Evolutionary conservation across 2,797 vertebrate genomes (phyloP), one percentile per base, ranked within the genome.

Genomic region (Lerista edwardsae): DNA sequence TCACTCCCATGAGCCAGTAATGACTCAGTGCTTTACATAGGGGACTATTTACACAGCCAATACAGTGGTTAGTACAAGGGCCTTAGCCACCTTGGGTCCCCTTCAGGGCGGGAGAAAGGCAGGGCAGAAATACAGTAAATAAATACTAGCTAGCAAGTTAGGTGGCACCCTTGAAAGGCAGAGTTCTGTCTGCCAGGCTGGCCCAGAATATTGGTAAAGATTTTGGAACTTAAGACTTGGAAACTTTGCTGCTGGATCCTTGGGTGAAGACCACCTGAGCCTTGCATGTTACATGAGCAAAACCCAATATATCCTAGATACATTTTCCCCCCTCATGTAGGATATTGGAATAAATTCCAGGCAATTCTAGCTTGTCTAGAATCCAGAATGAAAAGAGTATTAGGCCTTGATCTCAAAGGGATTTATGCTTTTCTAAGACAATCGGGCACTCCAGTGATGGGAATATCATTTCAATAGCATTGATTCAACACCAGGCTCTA

Each of bases 361-460:
- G 25, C 51, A 39, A 11, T 47, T 73, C 79, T 1, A 74, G 73
- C 82, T 87, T 1, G 8, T 91, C 82, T 84, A 23, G 23, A 61
- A 61, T 6, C 21, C 23, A 23, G n/a, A 34, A 82, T 75, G 3
- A 73, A 69, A 82, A 80, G n/a, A 76, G 80, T 65, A 36, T 88
- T 79, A 83, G 8, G 84, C 11, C 23, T 77, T 87, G 83, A 79
- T 67, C 80, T 69, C 25, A 80, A 4, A 61, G 2, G 67, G 41
- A 87, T 88, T 82, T 80, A n/a, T 88, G 80, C 5, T 81, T 59
- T 68, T 6, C 11, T 4, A 68, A 82, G 73, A 5, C 21, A 51
- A 44, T 62, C 79, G 86, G 1, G 7, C 75, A 80, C 71, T 61
- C 67, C 57, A n/a, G 6, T 77, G 15, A 39, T 80, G 8, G 25